Base-by-base conservation (phyloP, 1,140 invertebrate species). In the Papilio aristodemus region DNA sequence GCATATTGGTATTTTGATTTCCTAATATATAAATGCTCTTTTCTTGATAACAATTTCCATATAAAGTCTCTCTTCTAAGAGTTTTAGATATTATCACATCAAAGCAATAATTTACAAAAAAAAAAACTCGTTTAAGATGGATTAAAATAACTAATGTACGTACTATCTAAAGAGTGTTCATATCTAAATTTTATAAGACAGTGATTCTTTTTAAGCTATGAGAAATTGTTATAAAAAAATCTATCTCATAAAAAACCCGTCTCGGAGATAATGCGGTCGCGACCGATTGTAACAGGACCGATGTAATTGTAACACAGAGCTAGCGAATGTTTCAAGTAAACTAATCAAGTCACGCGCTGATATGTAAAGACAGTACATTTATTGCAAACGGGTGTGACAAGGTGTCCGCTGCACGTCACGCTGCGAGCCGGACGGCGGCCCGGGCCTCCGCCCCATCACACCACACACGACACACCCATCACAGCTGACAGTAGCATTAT, bases 311-410 rank as follows among this genome's bases (percentile, higher is more conserved):
- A 82, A 73, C 19, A 80, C 72, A 86, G 78, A 73, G 63, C 73
- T 79, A 83, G 81, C 80, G 71, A 74, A 78, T 75, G 77, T 74
- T 80, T 77, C 69, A 71, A 80, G 74, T 81, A 81, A 73, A 78
- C 77, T 86, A 87, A 76, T 76, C 84, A 88, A 89, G 84, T 91
- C 85, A 89, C 86, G 84, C 84, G 78, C 81, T 89, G 89, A 91
- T 91, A 91, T 91, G 89, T 91, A 87, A 85, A 83, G 78, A 86
- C 78, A 82, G 79, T 82, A 79, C 84, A 76, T 50, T 66, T 66
- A 22, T 39, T 39, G 11, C 38, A 39, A 39, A 22, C 22, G 46
- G 19, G 9, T 22, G 19, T 54, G 10, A 41, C 17, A 50, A 50
- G 10, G 11, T 39, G 38, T 17, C 19, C 22, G 19, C 9, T 22